Conservation (phyloP, 2,888 invertebrate genomes). For the Dynastes grantii region DNA sequence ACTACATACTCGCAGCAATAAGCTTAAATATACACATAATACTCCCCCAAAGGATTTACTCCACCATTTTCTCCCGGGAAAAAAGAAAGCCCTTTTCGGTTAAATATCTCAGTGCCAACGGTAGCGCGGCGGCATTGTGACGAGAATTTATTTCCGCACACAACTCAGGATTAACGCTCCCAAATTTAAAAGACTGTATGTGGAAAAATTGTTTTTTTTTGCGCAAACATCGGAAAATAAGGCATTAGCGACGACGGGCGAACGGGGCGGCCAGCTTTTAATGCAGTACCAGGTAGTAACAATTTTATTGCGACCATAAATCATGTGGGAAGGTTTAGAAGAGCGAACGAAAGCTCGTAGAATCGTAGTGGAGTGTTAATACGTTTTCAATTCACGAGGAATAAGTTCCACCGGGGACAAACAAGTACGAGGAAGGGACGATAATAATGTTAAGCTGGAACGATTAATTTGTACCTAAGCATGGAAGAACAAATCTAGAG, state of each 20-base stretch:
- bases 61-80: not conserved
- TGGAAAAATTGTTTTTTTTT: constrained; percentile 11
- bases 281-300: constrained; percentile 40
- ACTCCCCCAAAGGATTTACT: constrained; percentile 10
- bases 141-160: constrained; percentile 13
- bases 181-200: not conserved
- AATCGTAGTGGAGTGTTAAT: constrained; percentile 16
- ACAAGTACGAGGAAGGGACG: not conserved
- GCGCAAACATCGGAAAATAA: constrained; percentile 2
- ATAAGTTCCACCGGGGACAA: not conserved
- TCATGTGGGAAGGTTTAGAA: constrained; percentile 28
- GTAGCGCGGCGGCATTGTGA: not conserved
- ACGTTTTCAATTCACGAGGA: constrained; percentile 33
- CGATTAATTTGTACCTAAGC: not conserved
- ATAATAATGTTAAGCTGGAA: not conserved
- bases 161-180: constrained; percentile 13
- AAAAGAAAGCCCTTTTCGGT: no score
- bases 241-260: not conserved
- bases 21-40: constrained; percentile 30
- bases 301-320: constrained; percentile 38
- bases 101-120: constrained; percentile 1
- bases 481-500: not conserved
- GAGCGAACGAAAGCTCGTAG: constrained; percentile 8
- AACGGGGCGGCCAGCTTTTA: constrained; percentile 17
- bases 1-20: not conserved